Evolutionary conservation across 2,113 vertebrate genomes (phyloP).

Genomic region (Micronisus gabar): DNA sequence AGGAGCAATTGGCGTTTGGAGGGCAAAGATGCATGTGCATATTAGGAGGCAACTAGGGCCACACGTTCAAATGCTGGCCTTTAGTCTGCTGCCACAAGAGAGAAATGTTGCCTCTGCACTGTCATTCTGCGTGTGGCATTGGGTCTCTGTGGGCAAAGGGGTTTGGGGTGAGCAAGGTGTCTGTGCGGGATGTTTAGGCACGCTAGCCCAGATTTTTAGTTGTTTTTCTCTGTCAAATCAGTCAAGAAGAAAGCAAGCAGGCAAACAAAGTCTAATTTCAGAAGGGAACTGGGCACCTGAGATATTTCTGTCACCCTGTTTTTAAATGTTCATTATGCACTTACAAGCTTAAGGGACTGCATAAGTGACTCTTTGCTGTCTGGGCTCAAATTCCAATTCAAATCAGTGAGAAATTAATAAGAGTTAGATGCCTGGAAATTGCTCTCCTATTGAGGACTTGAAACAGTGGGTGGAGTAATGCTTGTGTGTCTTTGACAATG

Average conservation of each 20-base stretch:
- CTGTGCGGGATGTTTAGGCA: background rate
- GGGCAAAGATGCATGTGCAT: background rate
- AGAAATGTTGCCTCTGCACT: background rate
- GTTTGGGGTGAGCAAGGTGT: background rate
- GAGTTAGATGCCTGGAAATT: background rate
- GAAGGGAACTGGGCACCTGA: background rate
- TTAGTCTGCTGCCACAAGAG: background rate
- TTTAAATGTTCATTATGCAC: background rate
- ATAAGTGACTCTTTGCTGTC: background rate
- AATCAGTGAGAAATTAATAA: background rate
- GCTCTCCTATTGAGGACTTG: background rate
- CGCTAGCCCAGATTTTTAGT: accelerated
- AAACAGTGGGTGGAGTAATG: background rate
- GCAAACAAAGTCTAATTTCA: background rate
- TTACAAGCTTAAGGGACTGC: background rate
- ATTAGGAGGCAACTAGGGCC: background rate
- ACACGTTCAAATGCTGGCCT: background rate
- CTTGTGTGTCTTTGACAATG: background rate
- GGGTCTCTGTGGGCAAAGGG: background rate
- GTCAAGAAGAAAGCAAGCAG: background rate
- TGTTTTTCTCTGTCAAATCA: background rate
- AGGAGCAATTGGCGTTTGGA: background rate
- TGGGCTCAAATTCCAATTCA: background rate
- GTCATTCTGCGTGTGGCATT: background rate
- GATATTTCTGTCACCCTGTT: background rate